These are phyloP conservation scores for Fringilla coelebs DNA, from an alignment of 2,797 vertebrate genomes.

Conservation along the genomic window DNA sequence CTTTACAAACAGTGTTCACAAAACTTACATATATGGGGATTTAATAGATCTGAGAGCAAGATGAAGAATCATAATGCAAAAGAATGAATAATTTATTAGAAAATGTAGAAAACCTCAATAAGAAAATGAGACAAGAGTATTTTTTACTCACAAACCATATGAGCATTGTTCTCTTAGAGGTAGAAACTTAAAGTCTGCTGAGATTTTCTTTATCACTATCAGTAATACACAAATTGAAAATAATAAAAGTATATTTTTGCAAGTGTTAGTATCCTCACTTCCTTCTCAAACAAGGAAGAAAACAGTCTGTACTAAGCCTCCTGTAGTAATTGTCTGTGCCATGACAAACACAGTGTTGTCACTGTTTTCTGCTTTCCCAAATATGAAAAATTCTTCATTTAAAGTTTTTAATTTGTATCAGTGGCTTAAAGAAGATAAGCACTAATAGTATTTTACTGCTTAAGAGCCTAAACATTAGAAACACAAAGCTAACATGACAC, in stretches of 20 bases:
- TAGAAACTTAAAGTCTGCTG: neutral
- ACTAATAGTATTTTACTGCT: neutral
- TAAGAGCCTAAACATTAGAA: neutral
- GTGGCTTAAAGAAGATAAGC: neutral
- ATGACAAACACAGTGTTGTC: neutral
- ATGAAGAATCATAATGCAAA: constrained; percentile 4
- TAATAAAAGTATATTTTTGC: neutral
- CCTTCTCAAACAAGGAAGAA: neutral
- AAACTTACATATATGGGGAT: constrained; percentile 22
- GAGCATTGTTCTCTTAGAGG: neutral
- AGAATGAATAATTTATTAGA: constrained; percentile 6
- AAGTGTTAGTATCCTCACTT: neutral
- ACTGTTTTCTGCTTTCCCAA: neutral
- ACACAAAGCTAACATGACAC: neutral
- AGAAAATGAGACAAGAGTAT: neutral
- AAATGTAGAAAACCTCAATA: neutral
- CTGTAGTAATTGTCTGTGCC: neutral
- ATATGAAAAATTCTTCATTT: constrained; percentile 5
- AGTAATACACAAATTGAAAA: neutral
- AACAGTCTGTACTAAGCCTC: neutral
- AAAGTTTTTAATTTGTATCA: neutral
- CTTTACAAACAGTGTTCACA: constrained; percentile 33
- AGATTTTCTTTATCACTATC: neutral
- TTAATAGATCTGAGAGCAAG: constrained; percentile 27
- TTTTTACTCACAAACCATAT: neutral